Evolutionary conservation across 2,113 vertebrate species (phyloP).

Genomic region (Canis aureus): DNA sequence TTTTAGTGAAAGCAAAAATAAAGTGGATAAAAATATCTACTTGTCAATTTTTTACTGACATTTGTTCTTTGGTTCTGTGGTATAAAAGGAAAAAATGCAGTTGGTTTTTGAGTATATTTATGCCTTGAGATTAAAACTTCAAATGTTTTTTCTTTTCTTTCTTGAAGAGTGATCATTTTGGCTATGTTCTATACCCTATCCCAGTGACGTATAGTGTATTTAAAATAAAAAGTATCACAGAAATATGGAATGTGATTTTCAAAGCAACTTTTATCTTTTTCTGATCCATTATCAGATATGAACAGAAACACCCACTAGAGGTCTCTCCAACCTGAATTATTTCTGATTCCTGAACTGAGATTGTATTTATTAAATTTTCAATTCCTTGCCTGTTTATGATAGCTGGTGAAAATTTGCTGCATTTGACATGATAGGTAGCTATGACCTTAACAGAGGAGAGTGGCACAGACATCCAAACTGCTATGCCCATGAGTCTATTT

Average conservation of each 20-base stretch:
- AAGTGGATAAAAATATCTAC: conserved; percentile 64
- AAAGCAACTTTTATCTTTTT: background rate
- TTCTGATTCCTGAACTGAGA: background rate
- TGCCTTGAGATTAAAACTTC: background rate
- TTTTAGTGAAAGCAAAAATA: conserved; percentile 72
- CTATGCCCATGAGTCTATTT: accelerated
- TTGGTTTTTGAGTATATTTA: background rate
- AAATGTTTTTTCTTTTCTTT: background rate
- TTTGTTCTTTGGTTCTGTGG: background rate
- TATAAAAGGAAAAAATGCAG: background rate
- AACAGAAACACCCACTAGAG: conserved; percentile 66
- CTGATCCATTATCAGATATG: background rate
- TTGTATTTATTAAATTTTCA: background rate
- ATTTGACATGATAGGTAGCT: background rate
- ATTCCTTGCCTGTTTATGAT: background rate
- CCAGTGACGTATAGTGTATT: background rate
- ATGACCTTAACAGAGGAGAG: background rate
- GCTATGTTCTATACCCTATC: too few species aligned
- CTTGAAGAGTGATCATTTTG: background rate
- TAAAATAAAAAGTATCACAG: background rate
- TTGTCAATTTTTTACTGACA: background rate
- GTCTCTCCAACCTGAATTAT: conserved; percentile 67
- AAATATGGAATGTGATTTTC: background rate
- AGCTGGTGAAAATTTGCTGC: background rate
- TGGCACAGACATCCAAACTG: background rate